Conservation (phyloP, 2,797 vertebrate species). For the Zalophus californianus region DNA sequence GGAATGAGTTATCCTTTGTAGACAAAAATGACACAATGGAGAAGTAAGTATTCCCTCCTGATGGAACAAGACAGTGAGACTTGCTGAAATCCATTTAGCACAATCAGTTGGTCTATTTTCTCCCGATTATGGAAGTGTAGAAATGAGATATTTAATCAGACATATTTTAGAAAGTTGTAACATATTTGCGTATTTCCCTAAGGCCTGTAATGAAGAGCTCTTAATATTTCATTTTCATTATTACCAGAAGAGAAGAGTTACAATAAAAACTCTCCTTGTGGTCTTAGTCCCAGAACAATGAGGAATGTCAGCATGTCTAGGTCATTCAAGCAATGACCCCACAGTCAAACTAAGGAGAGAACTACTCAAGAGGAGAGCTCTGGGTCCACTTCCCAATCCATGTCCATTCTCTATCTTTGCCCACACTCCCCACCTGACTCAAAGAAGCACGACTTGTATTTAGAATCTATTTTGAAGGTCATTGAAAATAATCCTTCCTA, state of each 20-base stretch:
- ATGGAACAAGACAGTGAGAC: constrained; percentile 62
- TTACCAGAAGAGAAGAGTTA: constrained; percentile 76
- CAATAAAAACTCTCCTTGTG: constrained; percentile 77
- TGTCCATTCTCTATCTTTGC: constrained; percentile 12
- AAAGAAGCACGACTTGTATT: neutral
- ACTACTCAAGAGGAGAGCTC: neutral
- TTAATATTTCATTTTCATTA: constrained; percentile 84
- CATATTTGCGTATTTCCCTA: constrained; percentile 83
- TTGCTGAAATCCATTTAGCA: constrained; percentile 79
- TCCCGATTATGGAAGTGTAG: constrained; percentile 79
- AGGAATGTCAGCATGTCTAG: constrained; percentile 56
- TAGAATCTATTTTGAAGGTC: constrained; percentile 43
- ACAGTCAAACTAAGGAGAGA: neutral
- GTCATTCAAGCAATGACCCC: constrained; percentile 35
- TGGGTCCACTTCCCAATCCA: neutral
- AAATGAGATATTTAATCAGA: constrained; percentile 84
- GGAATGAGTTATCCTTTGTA: constrained; percentile 75
- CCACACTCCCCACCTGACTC: neutral
- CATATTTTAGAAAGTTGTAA: constrained; percentile 83
- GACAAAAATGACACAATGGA: constrained; percentile 66
- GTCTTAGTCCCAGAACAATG: constrained; percentile 63
- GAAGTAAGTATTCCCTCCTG: constrained; percentile 74
- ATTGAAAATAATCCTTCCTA: constrained; percentile 11
- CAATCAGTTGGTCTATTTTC: constrained; percentile 79
- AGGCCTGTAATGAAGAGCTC: constrained; percentile 82